Evolutionary conservation across 1,140 invertebrate species (phyloP).

Genomic region (Hermetia illucens): DNA sequence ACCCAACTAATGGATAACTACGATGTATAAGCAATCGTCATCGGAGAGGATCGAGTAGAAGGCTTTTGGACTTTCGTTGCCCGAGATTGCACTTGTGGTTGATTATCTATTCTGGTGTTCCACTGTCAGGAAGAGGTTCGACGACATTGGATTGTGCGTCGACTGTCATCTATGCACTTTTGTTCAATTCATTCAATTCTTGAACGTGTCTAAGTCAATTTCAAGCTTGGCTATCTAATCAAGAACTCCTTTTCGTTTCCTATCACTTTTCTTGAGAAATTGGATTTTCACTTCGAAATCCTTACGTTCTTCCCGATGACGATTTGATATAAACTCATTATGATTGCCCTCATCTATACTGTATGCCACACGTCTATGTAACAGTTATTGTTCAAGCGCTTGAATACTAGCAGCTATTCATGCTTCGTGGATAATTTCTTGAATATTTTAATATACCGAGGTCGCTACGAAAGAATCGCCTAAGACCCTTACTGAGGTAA

Average conservation of each 20-base stretch:
- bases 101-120: conserved; percentile 12
- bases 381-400: too few relatives aligned
- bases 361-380: too few relatives aligned
- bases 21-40: conserved; percentile 83
- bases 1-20: conserved; percentile 64
- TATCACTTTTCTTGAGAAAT: conserved; percentile 62
- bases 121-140: conserved; percentile 6
- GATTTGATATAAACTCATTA: neutral
- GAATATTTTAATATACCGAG: too few relatives aligned
- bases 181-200: conserved; percentile 7
- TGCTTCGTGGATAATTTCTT: too few relatives aligned
- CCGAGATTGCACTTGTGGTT: conserved; percentile 27
- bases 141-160: neutral
- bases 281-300: conserved; percentile 71
- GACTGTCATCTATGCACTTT: neutral
- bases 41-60: conserved; percentile 69
- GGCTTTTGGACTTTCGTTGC: conserved; percentile 67
- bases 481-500: too few relatives aligned
- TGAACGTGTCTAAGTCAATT: conserved; percentile 41
- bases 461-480: too few relatives aligned
- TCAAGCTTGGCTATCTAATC: conserved; percentile 64
- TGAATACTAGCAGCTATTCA: too few relatives aligned
- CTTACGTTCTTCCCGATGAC: conserved; percentile 60
- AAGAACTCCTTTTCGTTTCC: conserved; percentile 68
- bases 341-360: neutral